Percentiles rank a stretch among this genome's conserved stretches.
Conservation (phyloP, 53 echinoderm and acorn worm species). For the Actinopyga echinites region DNA sequence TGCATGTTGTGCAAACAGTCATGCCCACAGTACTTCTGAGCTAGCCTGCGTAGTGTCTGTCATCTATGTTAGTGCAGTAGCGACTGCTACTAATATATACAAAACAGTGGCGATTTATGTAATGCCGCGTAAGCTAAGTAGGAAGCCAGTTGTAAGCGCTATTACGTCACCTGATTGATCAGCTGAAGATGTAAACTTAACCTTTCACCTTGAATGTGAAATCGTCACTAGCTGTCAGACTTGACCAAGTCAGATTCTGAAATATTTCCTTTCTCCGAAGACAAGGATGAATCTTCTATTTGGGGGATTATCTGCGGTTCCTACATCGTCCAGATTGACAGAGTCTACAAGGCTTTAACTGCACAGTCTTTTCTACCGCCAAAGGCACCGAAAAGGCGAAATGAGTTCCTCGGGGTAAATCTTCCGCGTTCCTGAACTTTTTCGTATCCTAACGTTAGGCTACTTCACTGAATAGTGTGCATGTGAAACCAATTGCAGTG, state of each 20-base stretch:
- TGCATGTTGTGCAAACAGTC: no score
- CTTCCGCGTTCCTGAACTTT: neutral
- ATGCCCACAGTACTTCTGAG: no score
- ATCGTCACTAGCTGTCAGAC: neutral
- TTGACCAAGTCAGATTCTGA: conserved; percentile 14
- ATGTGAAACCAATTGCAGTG: no score
- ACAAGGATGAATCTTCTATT: neutral
- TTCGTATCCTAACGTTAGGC: no score
- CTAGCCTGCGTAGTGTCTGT: no score
- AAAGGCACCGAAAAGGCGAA: neutral
- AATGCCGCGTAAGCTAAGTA: no score
- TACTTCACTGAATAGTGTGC: no score
- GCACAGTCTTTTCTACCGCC: neutral
- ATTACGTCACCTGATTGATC: no score
- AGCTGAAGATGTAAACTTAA: neutral
- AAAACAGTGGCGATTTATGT: no score
- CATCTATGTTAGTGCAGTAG: no score
- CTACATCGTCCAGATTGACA: neutral
- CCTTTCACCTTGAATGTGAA: neutral
- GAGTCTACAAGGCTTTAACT: neutral
- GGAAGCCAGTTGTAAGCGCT: no score
- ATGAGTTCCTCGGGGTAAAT: conserved; percentile 34
- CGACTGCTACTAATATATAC: no score
- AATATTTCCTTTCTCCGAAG: conserved; percentile 17
- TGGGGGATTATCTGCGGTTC: neutral